These are phyloP conservation scores for Syngnathus acus DNA, from an alignment of 2,797 vertebrate genomes.

Conservation along the genomic window DNA sequence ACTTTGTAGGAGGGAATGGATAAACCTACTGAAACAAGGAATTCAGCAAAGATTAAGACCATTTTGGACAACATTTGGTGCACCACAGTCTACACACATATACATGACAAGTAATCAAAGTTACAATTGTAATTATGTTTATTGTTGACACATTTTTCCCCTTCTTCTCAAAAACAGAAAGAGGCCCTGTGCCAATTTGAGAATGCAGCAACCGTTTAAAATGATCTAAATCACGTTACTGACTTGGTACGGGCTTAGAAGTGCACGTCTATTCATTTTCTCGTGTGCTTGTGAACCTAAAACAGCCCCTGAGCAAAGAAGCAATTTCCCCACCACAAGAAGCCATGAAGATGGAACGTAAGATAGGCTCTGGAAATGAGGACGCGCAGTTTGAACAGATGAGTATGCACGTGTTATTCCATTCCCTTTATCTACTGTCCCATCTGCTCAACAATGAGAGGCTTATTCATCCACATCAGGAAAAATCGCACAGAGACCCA, in stretches of 20 bases:
- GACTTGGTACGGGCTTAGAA: neutral
- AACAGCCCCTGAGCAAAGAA: conserved; percentile 7
- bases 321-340: conserved; percentile 18
- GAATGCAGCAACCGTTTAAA: neutral
- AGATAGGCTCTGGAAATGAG: conserved; percentile 30
- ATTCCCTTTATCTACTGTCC: conserved; percentile 30
- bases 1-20: neutral
- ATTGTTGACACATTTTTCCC: neutral
- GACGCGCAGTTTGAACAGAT: conserved; percentile 43
- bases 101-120: neutral
- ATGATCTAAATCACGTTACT: neutral
- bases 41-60: neutral
- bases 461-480: conserved; percentile 17
- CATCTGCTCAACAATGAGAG: conserved; percentile 30
- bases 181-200: neutral
- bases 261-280: conserved; percentile 26
- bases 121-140: neutral
- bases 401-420: conserved; percentile 12
- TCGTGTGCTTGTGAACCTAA: conserved; percentile 27
- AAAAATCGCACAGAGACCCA: conserved; percentile 26
- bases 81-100: neutral
- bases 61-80: neutral
- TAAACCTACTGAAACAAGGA: neutral
- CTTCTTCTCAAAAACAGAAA: neutral
- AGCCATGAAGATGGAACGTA: conserved; percentile 29